Evolutionary conservation across 2,113 vertebrate species (phyloP).

Genomic region (Rutilus rutilus): DNA sequence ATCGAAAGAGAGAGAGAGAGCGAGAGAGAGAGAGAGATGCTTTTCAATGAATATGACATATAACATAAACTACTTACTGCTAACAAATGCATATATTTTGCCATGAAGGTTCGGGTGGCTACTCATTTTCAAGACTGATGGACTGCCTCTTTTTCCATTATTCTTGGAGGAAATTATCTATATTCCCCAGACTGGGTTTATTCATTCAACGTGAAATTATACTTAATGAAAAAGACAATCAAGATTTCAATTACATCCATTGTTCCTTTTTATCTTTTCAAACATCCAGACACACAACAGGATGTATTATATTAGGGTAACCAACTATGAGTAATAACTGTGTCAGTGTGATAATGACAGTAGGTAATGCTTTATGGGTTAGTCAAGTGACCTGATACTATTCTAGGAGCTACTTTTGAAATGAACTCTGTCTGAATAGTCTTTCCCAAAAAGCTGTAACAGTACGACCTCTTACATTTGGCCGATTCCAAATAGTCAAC

Average conservation of each 20-base stretch:
- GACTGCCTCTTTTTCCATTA: constrained; percentile 33
- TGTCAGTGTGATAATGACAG: constrained; percentile 19
- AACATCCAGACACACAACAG: neutral
- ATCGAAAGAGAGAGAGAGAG: neutral
- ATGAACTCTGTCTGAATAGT: constrained; percentile 9
- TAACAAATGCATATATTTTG: constrained; percentile 28
- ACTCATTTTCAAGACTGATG: constrained; percentile 50
- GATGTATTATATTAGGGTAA: constrained; percentile 13
- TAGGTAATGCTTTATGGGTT: neutral
- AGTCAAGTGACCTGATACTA: neutral
- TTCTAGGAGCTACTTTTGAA: constrained; percentile 7
- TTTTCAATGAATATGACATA: constrained; percentile 4
- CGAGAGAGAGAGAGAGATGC: neutral
- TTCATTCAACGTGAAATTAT: constrained; percentile 17
- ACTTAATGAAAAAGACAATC: constrained; percentile 27
- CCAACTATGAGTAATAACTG: constrained; percentile 28
- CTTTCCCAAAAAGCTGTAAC: neutral
- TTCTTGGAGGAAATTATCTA: constrained; percentile 40
- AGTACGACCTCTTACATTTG: neutral
- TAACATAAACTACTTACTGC: neutral
- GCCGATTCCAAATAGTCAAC: neutral
- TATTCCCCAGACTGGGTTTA: neutral
- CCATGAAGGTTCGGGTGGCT: constrained; percentile 13
- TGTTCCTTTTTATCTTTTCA: constrained; percentile 36
- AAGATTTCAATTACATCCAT: constrained; percentile 25